Base-by-base conservation (phyloP, 2,797 vertebrate species). In the Myripristis jacobus region DNA sequence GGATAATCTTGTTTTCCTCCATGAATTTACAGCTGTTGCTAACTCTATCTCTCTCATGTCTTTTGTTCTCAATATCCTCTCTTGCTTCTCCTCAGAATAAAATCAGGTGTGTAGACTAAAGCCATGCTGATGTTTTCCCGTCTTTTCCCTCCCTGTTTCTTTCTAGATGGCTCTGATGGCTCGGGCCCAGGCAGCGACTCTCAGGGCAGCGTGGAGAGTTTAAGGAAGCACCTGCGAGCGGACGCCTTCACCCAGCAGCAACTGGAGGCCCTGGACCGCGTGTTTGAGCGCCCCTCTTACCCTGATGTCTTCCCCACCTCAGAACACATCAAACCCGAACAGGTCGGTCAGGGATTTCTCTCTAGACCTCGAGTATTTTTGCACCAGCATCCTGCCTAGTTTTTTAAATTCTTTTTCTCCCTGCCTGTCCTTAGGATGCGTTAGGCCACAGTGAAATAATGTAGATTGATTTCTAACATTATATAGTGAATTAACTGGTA, bases 211-310 rank as follows among this genome's bases (percentile, higher is more conserved):
- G 97, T 98, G 94, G 98, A 99, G 94, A 98, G 96, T 95, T 96
- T 99, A 94, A 95, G 98, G 95, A 99, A 99, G 94, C 98, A 99
- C 94, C 95, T 99, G 94, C 94, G 98, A 86, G 97, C 96, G 0
- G 98, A 99, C 88, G 97, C 97, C 92, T 99, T 99, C 93, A 98
- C 98, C 91, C 98, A 99, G 92, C 98, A 99, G 93, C 98, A 99
- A 94, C 94, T 99, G 90, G 98, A 99, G 92, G 98, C 98, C 92
- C 94, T 99, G 94, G 98, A 99, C 91, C 96, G 98, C 62, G 98
- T 99, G 90, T 99, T 99, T 88, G 98, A 99, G 90, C 96, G 98
- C 82, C 98, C 97, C 67, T 97, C 97, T 79, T 99, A 99, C 88
- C 96, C 98, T 1, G 97, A 99, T 90, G 97, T 98, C 94, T 99